A percentile compares a stretch with the other conserved stretches of the same genome.
Evolutionary conservation across 2,797 vertebrate species (phyloP).

Genomic region (Esox masquinongy): DNA sequence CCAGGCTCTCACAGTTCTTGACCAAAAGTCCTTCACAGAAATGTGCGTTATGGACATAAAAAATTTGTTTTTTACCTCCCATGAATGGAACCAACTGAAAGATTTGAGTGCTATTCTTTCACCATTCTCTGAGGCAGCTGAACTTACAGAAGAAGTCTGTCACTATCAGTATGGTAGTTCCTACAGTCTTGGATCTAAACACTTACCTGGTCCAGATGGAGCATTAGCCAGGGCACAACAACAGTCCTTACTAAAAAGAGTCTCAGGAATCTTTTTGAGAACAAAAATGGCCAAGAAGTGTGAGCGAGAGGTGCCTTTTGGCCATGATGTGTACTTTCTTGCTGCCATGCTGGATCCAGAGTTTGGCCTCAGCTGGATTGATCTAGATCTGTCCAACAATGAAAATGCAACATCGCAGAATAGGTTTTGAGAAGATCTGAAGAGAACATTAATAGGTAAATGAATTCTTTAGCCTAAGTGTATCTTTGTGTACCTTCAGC

Average conservation of each 20-base stretch:
- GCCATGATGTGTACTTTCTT: conserved; percentile 25
- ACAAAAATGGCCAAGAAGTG: conserved; percentile 16
- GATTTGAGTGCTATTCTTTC: conserved; percentile 16
- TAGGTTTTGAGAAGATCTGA: too few species aligned
- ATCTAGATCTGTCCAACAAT: conserved; percentile 19
- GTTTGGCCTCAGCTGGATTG: conserved; percentile 27
- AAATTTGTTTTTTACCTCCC: too few species aligned
- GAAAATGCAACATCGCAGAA: not conserved
- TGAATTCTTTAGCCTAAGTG: too few species aligned
- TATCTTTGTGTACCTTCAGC: too few species aligned
- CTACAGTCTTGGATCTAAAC: conserved; percentile 28
- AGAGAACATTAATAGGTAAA: too few species aligned
- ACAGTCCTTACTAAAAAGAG: conserved; percentile 27
- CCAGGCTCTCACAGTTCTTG: too few species aligned
- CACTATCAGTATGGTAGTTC: conserved; percentile 28
- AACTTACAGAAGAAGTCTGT: conserved; percentile 28
- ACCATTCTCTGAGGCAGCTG: conserved; percentile 32
- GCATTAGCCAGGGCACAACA: conserved; percentile 23
- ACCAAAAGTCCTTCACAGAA: too few species aligned
- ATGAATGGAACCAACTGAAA: conserved; percentile 15
- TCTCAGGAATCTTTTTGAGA: conserved; percentile 21
- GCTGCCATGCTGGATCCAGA: conserved; percentile 23
- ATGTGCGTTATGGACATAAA: too few species aligned
- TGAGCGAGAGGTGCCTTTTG: conserved; percentile 9
- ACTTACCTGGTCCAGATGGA: conserved; percentile 28